These are phyloP conservation scores for Graptemys geographica DNA, from an alignment of 2,797 vertebrate genomes.

Conservation along the genomic window DNA sequence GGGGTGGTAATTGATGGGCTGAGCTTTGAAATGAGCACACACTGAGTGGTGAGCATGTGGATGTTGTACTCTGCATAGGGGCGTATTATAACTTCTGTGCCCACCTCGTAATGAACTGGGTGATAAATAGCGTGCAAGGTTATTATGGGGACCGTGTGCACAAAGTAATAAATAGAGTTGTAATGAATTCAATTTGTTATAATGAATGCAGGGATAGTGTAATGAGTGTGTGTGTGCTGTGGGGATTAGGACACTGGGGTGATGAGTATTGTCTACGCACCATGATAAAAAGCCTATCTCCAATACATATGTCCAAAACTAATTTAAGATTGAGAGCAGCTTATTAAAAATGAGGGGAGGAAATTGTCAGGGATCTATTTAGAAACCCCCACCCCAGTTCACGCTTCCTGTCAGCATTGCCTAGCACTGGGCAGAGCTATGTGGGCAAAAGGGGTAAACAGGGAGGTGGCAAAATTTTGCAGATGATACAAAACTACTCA, in stretches of 20 bases:
- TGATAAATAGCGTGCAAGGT: rapidly evolving
- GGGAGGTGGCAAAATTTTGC: too few relatives aligned
- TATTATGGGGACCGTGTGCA: neutral
- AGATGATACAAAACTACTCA: too few relatives aligned
- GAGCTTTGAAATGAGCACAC: too few relatives aligned
- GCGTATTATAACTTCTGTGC: too few relatives aligned
- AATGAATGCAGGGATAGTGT: neutral
- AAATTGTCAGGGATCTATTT: slow-evolving; percentile 60
- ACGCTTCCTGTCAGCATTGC: too few relatives aligned
- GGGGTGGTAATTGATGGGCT: too few relatives aligned
- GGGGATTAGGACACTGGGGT: slow-evolving; percentile 1
- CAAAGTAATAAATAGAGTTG: neutral
- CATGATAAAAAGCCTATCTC: slow-evolving; percentile 59
- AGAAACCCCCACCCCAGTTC: neutral
- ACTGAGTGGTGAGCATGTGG: too few relatives aligned
- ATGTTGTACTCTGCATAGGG: too few relatives aligned
- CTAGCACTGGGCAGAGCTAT: too few relatives aligned
- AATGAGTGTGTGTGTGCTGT: neutral
- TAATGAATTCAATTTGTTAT: slow-evolving; percentile 22
- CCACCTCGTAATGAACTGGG: neutral
- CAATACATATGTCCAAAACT: slow-evolving; percentile 51
- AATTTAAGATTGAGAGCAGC: slow-evolving; percentile 52
- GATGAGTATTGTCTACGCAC: slow-evolving; percentile 55
- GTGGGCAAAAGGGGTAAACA: too few relatives aligned
- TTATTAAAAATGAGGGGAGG: slow-evolving; percentile 62